Conservation (phyloP, 1,140 invertebrate genomes). For the Argopecten irradians region DNA sequence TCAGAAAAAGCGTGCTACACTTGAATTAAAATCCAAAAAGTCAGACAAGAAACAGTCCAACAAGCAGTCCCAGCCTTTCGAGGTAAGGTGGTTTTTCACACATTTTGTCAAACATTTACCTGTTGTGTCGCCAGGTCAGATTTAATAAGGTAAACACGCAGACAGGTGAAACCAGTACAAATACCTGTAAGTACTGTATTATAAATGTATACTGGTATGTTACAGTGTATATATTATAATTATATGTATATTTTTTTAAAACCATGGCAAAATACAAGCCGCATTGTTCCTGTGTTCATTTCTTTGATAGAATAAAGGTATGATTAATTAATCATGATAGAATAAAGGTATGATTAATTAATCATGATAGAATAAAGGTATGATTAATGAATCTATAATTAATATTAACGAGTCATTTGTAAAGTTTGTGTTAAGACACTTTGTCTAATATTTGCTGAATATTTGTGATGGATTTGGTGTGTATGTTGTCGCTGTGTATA, state of each 20-base stretch:
- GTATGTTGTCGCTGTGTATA: neutral
- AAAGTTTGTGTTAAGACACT: neutral
- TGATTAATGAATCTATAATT: neutral
- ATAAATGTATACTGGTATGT: neutral
- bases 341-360: too few relatives aligned
- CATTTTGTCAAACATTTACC: neutral
- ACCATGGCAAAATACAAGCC: neutral
- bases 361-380: neutral
- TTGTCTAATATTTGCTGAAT: neutral
- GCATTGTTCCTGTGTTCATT: neutral
- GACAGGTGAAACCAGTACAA: neutral
- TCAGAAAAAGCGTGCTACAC: slow-evolving; percentile 60
- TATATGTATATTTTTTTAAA: neutral
- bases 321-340: too few relatives aligned
- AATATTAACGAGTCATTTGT: neutral
- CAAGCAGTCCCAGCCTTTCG: slow-evolving; percentile 82
- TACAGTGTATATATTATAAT: slow-evolving; percentile 18
- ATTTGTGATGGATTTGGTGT: neutral
- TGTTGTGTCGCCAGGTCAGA: neutral
- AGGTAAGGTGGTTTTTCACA: slow-evolving; percentile 71
- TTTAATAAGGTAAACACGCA: neutral
- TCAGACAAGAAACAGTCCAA: slow-evolving; percentile 68
- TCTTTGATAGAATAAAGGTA: neutral
- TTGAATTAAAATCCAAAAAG: slow-evolving; percentile 82
- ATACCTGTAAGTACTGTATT: neutral